These are phyloP conservation scores for Thecocarcelia acutangulata DNA, from an alignment of 2,888 invertebrate genomes.

Conservation along the genomic window DNA sequence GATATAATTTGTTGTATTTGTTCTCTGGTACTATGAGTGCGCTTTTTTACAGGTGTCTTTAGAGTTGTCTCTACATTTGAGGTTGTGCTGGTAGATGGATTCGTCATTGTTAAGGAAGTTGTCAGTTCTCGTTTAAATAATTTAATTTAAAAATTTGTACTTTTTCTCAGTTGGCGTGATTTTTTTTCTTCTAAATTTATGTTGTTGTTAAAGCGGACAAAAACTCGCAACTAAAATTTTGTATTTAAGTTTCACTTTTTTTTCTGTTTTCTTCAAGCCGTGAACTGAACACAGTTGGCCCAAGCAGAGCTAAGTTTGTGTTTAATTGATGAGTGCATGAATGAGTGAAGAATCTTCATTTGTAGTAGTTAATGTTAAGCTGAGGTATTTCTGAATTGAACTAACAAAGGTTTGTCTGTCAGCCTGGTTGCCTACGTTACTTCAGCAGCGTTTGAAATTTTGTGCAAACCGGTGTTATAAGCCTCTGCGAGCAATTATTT, in stretches of 20 bases:
- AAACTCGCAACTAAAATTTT: slow-evolving; percentile 48
- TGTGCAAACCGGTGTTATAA: slow-evolving; percentile 30
- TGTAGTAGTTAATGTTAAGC: slow-evolving; percentile 33
- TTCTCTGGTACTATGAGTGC: slow-evolving; percentile 76
- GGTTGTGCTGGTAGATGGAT: slow-evolving; percentile 36
- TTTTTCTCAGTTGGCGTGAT: not conserved
- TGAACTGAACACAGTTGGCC: slow-evolving; percentile 12
- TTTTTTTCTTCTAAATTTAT: slow-evolving; percentile 28
- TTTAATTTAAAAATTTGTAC: too few species aligned
- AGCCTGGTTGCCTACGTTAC: slow-evolving; percentile 4
- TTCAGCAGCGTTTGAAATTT: slow-evolving; percentile 24
- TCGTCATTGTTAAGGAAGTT: slow-evolving; percentile 49
- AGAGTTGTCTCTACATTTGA: slow-evolving; percentile 46
- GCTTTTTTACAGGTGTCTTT: slow-evolving; percentile 70
- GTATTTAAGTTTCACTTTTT: slow-evolving; percentile 60
- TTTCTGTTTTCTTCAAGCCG: slow-evolving; percentile 22
- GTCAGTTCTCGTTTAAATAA: too few species aligned
- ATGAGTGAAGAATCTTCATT: slow-evolving; percentile 55
- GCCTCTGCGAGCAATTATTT: slow-evolving; percentile 30
- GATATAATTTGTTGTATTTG: slow-evolving; percentile 85
- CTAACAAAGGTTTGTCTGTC: slow-evolving; percentile 39
- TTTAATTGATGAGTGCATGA: slow-evolving; percentile 25
- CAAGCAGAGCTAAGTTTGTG: slow-evolving; percentile 5
- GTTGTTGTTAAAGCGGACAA: slow-evolving; percentile 42
- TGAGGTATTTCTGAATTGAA: slow-evolving; percentile 55